A percentile compares a stretch with the other conserved stretches of the same genome.
phyloP scores from a whole-genome alignment of 2,113 vertebrate genomes.

The Benthochromis sp. region DNA sequence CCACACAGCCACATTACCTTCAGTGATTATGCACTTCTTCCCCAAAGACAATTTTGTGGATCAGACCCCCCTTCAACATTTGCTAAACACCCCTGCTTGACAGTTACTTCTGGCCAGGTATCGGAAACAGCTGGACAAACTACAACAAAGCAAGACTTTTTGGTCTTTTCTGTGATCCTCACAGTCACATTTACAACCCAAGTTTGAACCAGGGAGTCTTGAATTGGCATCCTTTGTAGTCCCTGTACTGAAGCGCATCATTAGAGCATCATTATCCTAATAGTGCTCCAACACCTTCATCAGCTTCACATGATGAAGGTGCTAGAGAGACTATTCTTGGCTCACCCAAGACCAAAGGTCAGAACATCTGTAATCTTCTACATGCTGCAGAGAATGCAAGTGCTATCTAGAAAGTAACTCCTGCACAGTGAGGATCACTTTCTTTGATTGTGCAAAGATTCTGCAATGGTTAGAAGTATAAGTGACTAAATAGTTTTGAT shows the following conservation, averaged over 20 bases:
- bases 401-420: neutral
- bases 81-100: neutral
- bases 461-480: neutral
- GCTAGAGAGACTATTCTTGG: neutral
- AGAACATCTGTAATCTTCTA: neutral
- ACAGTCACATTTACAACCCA: neutral
- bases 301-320: neutral
- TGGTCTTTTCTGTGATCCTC: neutral
- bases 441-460: neutral
- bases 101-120: neutral
- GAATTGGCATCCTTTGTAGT: neutral
- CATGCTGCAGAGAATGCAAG: neutral
- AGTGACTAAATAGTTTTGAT: neutral
- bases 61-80: neutral
- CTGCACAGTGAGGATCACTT: neutral
- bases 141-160: neutral
- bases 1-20: neutral
- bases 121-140: neutral
- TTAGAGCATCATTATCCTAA: neutral
- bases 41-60: neutral
- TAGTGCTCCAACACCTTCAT: neutral
- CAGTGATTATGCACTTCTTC: neutral
- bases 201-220: neutral
- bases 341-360: neutral
- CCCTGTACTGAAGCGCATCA: neutral